Evolutionary conservation across 2,888 invertebrate species (phyloP), one percentile per base, ranked within the genome.

Genomic region (Pegoplata infirma): DNA sequence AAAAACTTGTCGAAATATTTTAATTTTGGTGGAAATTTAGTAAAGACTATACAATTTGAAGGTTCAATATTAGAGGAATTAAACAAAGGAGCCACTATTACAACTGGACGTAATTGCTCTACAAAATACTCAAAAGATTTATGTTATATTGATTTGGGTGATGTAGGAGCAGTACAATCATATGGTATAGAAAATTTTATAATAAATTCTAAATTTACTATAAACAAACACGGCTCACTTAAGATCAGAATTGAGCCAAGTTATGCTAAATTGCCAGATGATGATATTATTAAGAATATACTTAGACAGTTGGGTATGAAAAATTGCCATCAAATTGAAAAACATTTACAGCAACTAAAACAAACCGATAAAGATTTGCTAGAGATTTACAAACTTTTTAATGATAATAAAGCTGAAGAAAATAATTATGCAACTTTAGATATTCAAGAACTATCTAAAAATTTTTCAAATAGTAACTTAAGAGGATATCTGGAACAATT

Each of bases 101-200:
- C n/a, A n/a, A n/a, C n/a, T n/a, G n/a, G n/a, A n/a, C n/a, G n/a
- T n/a, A n/a, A n/a, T n/a, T n/a, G n/a, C n/a, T n/a, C 68, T 81
- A 0, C 23, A 59, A 0, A 28, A 73, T 0, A 49, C 81, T 5
- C 55, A 66, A 74, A 10, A n/a, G n/a, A n/a, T n/a, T n/a, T n/a
- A n/a, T n/a, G n/a, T n/a, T n/a, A n/a, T n/a, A n/a, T 88, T 86
- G 86, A 69, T 84, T 46, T 81, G 79, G 3, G 83, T 84, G 0
- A 19, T 0, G 25, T 78, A 0, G 88, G 84, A 0, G 81, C 81
- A 5, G 23, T 88, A 28, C 82, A 83, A 0, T 83, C 82, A 4
- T 88, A 83, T 44, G 84, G 85, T 0, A 49, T 86, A 6, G 77
- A 77, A 0, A 80, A 82, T 6, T 58, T 82, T 0, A 25, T 85